Evolutionary conservation across 2,113 vertebrate genomes (phyloP).

Genomic region (Oncorhynchus mykiss): DNA sequence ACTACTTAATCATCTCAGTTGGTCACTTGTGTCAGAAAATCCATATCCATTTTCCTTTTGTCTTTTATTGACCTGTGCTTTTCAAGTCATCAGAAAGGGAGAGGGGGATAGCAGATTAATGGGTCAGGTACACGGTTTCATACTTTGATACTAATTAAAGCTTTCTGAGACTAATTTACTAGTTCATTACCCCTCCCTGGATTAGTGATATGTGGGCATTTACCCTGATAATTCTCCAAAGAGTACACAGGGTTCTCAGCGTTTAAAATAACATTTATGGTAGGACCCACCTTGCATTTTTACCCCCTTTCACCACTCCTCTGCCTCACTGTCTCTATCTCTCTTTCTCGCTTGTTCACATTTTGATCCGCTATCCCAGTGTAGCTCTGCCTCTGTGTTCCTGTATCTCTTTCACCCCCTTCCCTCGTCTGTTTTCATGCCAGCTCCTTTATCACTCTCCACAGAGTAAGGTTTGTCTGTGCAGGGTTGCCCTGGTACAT

Average conservation of each 20-base stretch:
- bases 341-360: not conserved
- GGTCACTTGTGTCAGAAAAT: constrained; percentile 73
- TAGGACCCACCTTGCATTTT: constrained; percentile 15
- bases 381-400: not conserved
- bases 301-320: not conserved
- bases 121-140: constrained; percentile 36
- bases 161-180: constrained; percentile 66
- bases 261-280: constrained; percentile 18
- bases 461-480: constrained; percentile 47
- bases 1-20: constrained; percentile 75
- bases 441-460: constrained; percentile 55
- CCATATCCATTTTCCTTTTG: constrained; percentile 76
- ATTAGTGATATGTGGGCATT: constrained; percentile 33
- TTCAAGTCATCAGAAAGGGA: constrained; percentile 63
- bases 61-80: constrained; percentile 71
- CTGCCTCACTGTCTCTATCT: constrained; percentile 12
- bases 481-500: constrained; percentile 34
- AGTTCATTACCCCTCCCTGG: constrained; percentile 47
- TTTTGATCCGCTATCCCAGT: constrained; percentile 9
- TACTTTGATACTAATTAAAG: constrained; percentile 68
- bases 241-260: constrained; percentile 5
- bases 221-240: constrained; percentile 24
- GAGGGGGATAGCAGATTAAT: constrained; percentile 53
- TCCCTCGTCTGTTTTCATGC: constrained; percentile 25
- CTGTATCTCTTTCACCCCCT: not conserved